Evolutionary conservation across 2,113 vertebrate species (phyloP).

Genomic region (Lanius ludovicianus): DNA sequence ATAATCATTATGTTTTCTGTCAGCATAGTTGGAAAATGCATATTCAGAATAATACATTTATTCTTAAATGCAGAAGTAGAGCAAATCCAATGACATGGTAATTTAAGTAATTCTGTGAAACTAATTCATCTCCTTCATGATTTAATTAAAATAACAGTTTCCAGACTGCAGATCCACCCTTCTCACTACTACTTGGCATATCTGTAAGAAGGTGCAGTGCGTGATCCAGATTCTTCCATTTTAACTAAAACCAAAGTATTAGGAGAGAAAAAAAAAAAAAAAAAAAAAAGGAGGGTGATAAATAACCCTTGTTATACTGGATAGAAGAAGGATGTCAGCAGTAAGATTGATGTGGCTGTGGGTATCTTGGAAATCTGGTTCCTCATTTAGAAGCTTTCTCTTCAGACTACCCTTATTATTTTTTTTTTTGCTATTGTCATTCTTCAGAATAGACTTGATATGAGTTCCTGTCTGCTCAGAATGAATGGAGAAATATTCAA

Average conservation of each 20-base stretch:
- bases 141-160: not conserved
- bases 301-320: not conserved
- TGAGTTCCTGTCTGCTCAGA: not conserved
- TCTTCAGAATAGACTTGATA: slow-evolving; percentile 16
- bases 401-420: not conserved
- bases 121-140: not conserved
- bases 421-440: not conserved
- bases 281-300: not conserved
- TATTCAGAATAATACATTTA: not conserved
- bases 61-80: not conserved
- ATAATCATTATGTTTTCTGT: not conserved
- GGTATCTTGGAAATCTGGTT: not conserved
- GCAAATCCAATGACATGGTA: not conserved
- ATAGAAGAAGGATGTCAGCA: not conserved
- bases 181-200: not conserved
- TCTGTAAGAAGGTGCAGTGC: not conserved
- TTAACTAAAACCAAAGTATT: not conserved
- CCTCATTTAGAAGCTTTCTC: not conserved
- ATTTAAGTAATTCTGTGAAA: not conserved
- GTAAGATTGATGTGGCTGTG: not conserved
- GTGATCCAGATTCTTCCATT: not conserved
- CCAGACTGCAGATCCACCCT: not conserved
- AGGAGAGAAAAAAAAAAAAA: rapidly evolving
- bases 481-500: not conserved
- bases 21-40: not conserved